Base-by-base conservation (phyloP, 23 tunicate genomes). In the Styela plicata region DNA sequence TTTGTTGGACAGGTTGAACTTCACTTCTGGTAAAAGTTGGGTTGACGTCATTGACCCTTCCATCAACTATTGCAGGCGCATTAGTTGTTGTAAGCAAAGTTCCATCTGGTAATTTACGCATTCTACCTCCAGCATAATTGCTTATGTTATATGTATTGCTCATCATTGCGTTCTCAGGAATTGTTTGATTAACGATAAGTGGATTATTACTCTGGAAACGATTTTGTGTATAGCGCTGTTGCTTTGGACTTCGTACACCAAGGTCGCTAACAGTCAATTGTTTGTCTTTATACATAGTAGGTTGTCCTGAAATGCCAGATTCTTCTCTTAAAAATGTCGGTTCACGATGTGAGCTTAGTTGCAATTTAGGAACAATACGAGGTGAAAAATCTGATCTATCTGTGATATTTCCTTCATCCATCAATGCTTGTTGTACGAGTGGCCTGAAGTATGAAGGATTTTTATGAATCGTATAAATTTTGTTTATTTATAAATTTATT, bases 101-200 rank as follows among this genome's bases (percentile, higher is more conserved):
- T 30, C 97, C 97, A 63, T 92, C 97, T 24, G 97, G 91, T 18
- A 83, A 88, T 36, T 80, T 70, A 36, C 74, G 66, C 22, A 84
- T 64, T 61, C 70, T 62, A 5, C 83, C 86, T 28, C 80, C 86
- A 27, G 65, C 75, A 25, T 84, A 70, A 29, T 83, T 84, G 29
- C 86, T 80, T 32, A 64, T 77, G 18, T 70, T 80, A 26, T 34
- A 2, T 26, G 65, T 7, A 53, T 53, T 76, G 64, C 18, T 76
- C 31, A 76, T 23, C 7, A 22, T 21, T 21, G 62, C 64, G 21
- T 76, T 57, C 16, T 52, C 66, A 7, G 81, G 81, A 24, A 76
- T 76, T 44, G 66, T 76, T 0, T 2, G 81, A 44, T 44, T 53
- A 28, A 76, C 23, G n/a, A 53, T 21, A 53, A 76, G 0, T 0